A percentile compares a stretch with the other conserved stretches of the same genome.
Conservation (phyloP, 2,797 vertebrate species). For the Myotis planiceps region DNA sequence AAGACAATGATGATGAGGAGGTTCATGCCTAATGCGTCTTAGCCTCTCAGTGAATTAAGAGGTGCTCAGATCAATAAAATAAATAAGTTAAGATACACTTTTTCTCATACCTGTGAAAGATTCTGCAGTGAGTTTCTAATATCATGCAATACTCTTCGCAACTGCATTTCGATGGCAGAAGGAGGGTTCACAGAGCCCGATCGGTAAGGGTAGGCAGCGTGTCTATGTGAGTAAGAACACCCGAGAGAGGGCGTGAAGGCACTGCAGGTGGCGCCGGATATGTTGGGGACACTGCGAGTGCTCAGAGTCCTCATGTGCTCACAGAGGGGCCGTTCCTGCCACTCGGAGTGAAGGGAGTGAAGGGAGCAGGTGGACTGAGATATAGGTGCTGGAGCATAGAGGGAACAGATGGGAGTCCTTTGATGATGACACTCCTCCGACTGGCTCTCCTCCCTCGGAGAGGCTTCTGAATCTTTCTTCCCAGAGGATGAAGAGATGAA, state of each 20-base stretch:
- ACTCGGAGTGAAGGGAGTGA: constrained; percentile 88
- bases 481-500: constrained; percentile 86
- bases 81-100: not conserved
- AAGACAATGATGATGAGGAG: not conserved
- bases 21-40: not conserved
- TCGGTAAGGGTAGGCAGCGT: constrained; percentile 76
- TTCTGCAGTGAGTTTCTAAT: constrained; percentile 95
- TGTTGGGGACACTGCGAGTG: constrained; percentile 92
- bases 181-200: constrained; percentile 80
- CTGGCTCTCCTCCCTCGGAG: constrained; percentile 50
- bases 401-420: constrained; percentile 80
- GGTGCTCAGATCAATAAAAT: not conserved
- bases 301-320: constrained; percentile 89
- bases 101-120: constrained; percentile 91
- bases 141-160: constrained; percentile 95
- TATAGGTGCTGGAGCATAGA: constrained; percentile 82
- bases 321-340: constrained; percentile 86
- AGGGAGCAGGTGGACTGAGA: constrained; percentile 90
- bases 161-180: constrained; percentile 94
- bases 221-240: constrained; percentile 83
- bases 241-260: constrained; percentile 79
- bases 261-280: constrained; percentile 81
- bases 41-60: not conserved
- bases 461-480: constrained; percentile 76
- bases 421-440: constrained; percentile 76